Conservation (phyloP, 1,140 invertebrate genomes). For the Drosophila tani region DNA sequence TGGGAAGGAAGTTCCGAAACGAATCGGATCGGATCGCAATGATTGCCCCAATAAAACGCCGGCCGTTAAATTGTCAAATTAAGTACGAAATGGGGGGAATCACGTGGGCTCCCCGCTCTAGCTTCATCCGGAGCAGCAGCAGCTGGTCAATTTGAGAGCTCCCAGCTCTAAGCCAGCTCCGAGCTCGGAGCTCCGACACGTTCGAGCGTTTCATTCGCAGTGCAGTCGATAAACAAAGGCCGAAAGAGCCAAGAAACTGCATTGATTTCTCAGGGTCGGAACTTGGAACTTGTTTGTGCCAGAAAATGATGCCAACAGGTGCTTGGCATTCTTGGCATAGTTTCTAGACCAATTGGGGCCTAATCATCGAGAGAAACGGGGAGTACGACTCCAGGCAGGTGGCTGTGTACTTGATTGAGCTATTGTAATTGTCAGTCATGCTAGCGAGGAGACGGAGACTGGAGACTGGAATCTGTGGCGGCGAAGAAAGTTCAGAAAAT, state of each 20-base stretch:
- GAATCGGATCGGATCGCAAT: conserved; percentile 8
- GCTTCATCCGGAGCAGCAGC: conserved; percentile 18
- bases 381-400: conserved; percentile 11
- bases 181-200: conserved; percentile 31
- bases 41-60: conserved; percentile 24
- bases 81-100: conserved; percentile 28
- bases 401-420: conserved; percentile 54
- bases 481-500: conserved; percentile 16
- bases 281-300: conserved; percentile 43
- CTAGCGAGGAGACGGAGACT: neutral
- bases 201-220: conserved; percentile 39
- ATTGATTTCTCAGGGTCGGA: conserved; percentile 64
- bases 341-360: conserved; percentile 52
- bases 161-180: conserved; percentile 19
- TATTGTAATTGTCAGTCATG: conserved; percentile 56
- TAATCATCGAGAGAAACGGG: conserved; percentile 25
- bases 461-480: conserved; percentile 12
- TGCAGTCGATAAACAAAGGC: conserved; percentile 42
- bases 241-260: conserved; percentile 36
- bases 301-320: conserved; percentile 61
- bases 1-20: conserved; percentile 42
- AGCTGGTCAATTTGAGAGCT: conserved; percentile 50
- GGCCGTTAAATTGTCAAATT: conserved; percentile 71
- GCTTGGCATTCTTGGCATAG: conserved; percentile 67
- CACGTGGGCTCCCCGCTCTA: conserved; percentile 33